These are phyloP conservation scores for Dynastes grantii DNA, from an alignment of 2,888 invertebrate species.

Conservation along the genomic window DNA sequence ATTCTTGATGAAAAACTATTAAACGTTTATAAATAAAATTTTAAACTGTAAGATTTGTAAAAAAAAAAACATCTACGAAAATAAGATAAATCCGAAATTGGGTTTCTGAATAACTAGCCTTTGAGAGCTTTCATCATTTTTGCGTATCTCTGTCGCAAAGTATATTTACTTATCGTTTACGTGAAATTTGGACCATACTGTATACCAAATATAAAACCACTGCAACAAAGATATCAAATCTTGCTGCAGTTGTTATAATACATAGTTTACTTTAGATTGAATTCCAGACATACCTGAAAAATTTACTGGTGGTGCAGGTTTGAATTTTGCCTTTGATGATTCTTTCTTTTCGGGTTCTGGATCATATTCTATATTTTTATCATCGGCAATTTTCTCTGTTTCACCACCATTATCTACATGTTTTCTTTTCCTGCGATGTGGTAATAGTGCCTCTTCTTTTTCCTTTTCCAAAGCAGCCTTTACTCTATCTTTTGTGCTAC, in stretches of 20 bases:
- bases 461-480: slow-evolving; percentile 82
- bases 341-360: slow-evolving; percentile 68
- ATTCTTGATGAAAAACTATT: too few species aligned
- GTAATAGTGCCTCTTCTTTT: slow-evolving; percentile 81
- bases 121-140: too few species aligned
- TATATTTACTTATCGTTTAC: too few species aligned
- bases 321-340: slow-evolving; percentile 73
- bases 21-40: too few species aligned
- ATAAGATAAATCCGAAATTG: too few species aligned
- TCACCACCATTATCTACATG: slow-evolving; percentile 62
- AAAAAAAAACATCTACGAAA: too few species aligned
- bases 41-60: too few species aligned
- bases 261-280: too few species aligned
- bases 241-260: too few species aligned
- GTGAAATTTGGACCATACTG: background rate
- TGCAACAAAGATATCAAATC: too few species aligned
- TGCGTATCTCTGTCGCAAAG: too few species aligned
- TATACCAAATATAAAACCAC: background rate
- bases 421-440: slow-evolving; percentile 78
- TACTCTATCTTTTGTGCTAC: slow-evolving; percentile 81
- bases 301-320: slow-evolving; percentile 83
- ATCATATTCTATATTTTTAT: slow-evolving; percentile 65
- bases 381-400: slow-evolving; percentile 59
- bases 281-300: slow-evolving; percentile 73
- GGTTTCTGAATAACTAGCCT: too few species aligned